Evolutionary conservation across 2,797 vertebrate species (phyloP).

Genomic region (Babyrousa celebensis): DNA sequence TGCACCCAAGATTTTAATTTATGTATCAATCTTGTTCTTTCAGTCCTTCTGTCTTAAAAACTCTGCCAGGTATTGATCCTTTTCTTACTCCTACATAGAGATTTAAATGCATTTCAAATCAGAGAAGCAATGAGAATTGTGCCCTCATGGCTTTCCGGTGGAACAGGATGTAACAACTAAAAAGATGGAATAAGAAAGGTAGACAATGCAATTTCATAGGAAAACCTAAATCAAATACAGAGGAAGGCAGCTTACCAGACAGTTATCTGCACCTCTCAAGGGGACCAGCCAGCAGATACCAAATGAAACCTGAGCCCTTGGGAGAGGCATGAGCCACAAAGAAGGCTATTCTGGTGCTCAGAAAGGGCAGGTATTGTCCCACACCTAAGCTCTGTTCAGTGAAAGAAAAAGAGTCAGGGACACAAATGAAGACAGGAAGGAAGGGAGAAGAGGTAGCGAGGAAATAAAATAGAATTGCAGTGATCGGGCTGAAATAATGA

Average conservation of each 20-base stretch:
- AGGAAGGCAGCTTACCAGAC: conserved; percentile 1
- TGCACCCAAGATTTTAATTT: background rate
- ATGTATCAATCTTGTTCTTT: background rate
- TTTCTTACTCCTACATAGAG: background rate
- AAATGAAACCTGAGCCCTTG: background rate
- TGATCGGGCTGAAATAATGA: background rate
- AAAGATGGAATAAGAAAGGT: background rate
- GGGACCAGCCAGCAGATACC: background rate
- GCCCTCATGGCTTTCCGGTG: background rate
- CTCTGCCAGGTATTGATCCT: background rate
- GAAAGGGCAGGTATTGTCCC: background rate
- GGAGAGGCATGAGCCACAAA: background rate
- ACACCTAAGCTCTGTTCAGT: background rate
- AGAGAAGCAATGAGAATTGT: background rate
- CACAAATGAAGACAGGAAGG: background rate
- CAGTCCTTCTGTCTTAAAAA: background rate
- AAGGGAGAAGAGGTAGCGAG: background rate
- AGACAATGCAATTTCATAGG: background rate
- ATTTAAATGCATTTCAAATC: background rate
- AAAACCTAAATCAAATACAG: background rate
- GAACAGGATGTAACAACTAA: background rate
- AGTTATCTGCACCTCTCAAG: background rate
- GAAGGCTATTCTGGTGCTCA: background rate
- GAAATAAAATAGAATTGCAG: background rate
- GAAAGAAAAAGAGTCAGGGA: background rate